Conservation (phyloP, 2,888 invertebrate genomes). For the Cephonodes hylas region DNA sequence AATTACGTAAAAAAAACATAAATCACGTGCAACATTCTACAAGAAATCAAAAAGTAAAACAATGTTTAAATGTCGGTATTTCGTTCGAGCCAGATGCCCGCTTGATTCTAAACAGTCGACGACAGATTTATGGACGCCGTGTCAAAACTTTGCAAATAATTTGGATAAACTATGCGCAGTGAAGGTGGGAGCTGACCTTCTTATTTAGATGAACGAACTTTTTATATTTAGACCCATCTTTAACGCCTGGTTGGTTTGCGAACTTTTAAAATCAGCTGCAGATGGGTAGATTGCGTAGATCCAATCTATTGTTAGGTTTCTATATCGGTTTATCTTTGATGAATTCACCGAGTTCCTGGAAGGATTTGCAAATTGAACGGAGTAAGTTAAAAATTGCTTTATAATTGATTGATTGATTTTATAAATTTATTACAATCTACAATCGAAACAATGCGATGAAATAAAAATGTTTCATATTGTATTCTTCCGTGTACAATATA, state of each 20-base stretch:
- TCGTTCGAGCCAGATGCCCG: constrained; percentile 18
- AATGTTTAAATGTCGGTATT: constrained; percentile 2
- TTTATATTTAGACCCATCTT: constrained; percentile 67
- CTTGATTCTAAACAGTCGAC: constrained; percentile 71
- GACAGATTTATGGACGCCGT: constrained; percentile 62
- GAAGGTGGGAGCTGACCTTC: constrained; percentile 42
- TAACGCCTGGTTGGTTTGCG: constrained; percentile 60
- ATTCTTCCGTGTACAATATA: no score
- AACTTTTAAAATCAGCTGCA: constrained; percentile 39
- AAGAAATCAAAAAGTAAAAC: constrained; percentile 4
- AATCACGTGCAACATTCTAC: background rate
- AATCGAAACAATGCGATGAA: no score
- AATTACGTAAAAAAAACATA: background rate
- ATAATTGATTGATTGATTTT: background rate
- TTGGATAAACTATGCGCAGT: constrained; percentile 3
- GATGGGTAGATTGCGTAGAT: background rate
- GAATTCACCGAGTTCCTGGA: background rate
- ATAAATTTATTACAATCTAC: no score
- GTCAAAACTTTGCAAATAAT: constrained; percentile 34
- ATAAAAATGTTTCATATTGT: no score
- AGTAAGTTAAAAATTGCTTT: no score
- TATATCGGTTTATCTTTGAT: background rate
- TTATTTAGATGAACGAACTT: constrained; percentile 65
- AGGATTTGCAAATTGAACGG: background rate
- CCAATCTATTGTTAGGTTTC: background rate